These are phyloP conservation scores for Druon quercuslanigerum DNA, from an alignment of 1,140 invertebrate species.

Conservation along the genomic window DNA sequence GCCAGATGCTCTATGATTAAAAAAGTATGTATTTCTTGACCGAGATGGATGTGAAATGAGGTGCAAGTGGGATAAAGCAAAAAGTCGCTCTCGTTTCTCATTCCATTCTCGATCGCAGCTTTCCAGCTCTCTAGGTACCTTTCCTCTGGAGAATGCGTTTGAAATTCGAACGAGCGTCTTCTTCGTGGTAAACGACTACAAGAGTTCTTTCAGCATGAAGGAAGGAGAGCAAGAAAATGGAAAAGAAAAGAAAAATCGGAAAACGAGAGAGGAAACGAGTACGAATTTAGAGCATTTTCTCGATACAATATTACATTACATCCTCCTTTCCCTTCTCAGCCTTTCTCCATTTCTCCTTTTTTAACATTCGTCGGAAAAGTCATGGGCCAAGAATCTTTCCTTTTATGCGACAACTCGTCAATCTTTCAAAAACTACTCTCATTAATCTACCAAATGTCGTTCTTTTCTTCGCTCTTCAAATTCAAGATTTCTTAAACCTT, in stretches of 20 bases:
- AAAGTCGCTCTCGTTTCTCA: slow-evolving; percentile 51
- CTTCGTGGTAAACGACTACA: slow-evolving; percentile 42
- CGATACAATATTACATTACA: slow-evolving; percentile 5
- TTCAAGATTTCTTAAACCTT: not conserved
- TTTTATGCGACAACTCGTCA: not conserved
- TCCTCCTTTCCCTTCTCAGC: not conserved
- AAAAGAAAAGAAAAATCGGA: slow-evolving; percentile 31
- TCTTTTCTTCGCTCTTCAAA: not conserved
- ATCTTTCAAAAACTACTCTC: too few relatives aligned
- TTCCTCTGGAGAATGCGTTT: slow-evolving; percentile 41
- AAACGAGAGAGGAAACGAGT: not conserved
- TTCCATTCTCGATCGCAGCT: slow-evolving; percentile 55
- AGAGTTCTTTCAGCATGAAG: slow-evolving; percentile 37
- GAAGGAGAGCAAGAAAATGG: slow-evolving; percentile 29
- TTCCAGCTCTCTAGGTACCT: slow-evolving; percentile 42
- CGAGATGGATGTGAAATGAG: slow-evolving; percentile 46
- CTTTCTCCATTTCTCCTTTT: not conserved
- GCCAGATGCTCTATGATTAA: not conserved
- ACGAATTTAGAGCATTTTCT: slow-evolving; percentile 22
- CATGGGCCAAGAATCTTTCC: not conserved
- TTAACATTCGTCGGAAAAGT: not conserved
- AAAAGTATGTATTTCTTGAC: slow-evolving; percentile 48
- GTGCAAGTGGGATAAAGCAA: slow-evolving; percentile 44
- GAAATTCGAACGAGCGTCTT: slow-evolving; percentile 50
- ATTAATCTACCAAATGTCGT: not conserved